Conservation (phyloP, 2,888 invertebrate species). For the Rhingia campestris region DNA sequence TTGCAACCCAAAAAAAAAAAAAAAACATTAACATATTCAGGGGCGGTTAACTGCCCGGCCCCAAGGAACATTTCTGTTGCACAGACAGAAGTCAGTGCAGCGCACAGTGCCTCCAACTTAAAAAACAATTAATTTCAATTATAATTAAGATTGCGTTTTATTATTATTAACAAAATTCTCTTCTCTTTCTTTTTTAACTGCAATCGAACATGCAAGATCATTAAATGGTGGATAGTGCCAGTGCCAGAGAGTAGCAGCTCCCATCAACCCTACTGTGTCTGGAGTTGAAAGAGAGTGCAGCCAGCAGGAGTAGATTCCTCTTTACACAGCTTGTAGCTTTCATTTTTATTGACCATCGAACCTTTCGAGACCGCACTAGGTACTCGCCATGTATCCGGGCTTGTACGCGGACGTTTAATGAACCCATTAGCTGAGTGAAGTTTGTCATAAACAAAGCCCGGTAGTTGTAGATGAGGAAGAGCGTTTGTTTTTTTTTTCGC, state of each 20-base stretch:
- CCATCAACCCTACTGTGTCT: slow-evolving; percentile 8
- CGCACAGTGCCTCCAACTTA: slow-evolving; percentile 52
- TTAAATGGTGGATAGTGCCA: slow-evolving; percentile 25
- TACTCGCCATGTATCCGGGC: slow-evolving; percentile 11
- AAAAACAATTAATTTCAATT: slow-evolving; percentile 73
- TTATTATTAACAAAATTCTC: slow-evolving; percentile 68
- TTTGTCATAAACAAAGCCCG: slow-evolving; percentile 67
- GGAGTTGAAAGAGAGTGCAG: slow-evolving; percentile 26
- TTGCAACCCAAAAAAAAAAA: background rate
- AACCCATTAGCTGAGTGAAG: slow-evolving; percentile 49
- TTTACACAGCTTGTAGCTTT: slow-evolving; percentile 22
- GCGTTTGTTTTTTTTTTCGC: too few relatives aligned
- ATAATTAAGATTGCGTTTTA: slow-evolving; percentile 71
- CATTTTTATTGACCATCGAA: slow-evolving; percentile 54
- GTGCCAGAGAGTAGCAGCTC: background rate
- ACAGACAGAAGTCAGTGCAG: slow-evolving; percentile 4
- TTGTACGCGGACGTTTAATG: slow-evolving; percentile 53
- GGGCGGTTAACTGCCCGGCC: slow-evolving; percentile 24
- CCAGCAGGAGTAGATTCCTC: slow-evolving; percentile 26
- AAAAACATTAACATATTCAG: slow-evolving; percentile 53
- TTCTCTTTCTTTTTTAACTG: slow-evolving; percentile 46
- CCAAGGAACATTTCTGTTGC: background rate
- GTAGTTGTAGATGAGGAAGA: slow-evolving; percentile 45
- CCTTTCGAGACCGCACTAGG: slow-evolving; percentile 9
- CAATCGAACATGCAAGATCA: slow-evolving; percentile 73